Evolutionary conservation across 2,113 vertebrate species (phyloP), one percentile per base, ranked within the genome.

Genomic region (Noturus placidus): DNA sequence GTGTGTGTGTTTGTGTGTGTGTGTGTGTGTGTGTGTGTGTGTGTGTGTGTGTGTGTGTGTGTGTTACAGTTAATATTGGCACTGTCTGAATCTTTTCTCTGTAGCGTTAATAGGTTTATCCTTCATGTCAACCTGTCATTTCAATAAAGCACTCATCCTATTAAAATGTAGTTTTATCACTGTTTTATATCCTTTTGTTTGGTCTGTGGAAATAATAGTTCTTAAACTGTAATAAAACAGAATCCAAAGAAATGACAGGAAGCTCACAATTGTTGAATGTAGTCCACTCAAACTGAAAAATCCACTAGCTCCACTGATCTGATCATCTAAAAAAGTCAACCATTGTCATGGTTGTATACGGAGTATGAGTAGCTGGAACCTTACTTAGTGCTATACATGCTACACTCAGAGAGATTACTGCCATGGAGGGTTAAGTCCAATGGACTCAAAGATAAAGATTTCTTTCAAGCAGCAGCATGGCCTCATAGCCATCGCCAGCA

Each of bases 401-500:
- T 78, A 65, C 38, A 15, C 56, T 52, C 50, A 35, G 42, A 52
- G 85, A 85, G 38, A 83, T 81, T 77, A 56, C 42, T 78, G 81
- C n/a, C 59, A 27, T 78, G 57, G n/a, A 84, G 42, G 46, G 80
- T 87, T 77, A 82, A 87, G 80, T 46, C 63, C 59, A 86, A 33
- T 67, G 46, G 85, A 65, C 77, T 69, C 42, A 14, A 30, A 81
- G 85, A 87, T 87, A 79, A 67, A 72, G n/a, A 63, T 84, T 86
- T 72, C 52, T 86, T 59, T 79, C 61, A 42, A 77, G 46, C 65
- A 6, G 2, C 42, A n/a, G 35, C 56, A 52, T 74, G 33, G 50
- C 59, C 69, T 89, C 63, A 85, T 82, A 85, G 70, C 22, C 9
- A 38, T 35, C 67, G 56, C 50, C 86, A 59, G 77, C 19, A 42